Percentiles rank a stretch among this genome's conserved stretches.
phyloP scores from a whole-genome alignment of 2,113 vertebrate species.

The Python bivittatus region DNA sequence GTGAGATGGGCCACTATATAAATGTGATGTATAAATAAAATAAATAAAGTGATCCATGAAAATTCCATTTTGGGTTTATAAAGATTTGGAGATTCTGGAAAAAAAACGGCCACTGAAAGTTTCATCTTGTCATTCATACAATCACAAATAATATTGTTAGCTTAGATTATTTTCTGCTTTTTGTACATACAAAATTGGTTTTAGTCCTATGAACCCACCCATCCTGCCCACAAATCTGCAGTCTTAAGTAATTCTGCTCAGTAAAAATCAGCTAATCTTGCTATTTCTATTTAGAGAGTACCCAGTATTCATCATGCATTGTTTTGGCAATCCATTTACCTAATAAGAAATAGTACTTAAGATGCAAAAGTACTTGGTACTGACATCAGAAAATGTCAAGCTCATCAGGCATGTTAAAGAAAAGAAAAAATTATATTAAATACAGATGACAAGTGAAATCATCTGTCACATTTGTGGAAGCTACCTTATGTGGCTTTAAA shows the following conservation, averaged over 20 bases:
- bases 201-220: neutral
- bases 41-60: neutral
- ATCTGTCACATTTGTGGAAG: neutral
- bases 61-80: neutral
- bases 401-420: neutral
- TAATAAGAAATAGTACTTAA: neutral
- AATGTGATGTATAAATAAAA: too few species aligned
- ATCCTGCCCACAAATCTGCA: neutral
- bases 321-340: neutral
- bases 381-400: slow-evolving; percentile 9
- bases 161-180: neutral
- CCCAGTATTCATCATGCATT: neutral
- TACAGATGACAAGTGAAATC: neutral
- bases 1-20: too few species aligned
- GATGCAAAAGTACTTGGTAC: neutral
- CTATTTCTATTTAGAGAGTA: neutral
- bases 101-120: neutral
- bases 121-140: neutral
- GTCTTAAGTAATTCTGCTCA: neutral
- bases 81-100: neutral
- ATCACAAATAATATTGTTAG: neutral
- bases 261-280: neutral
- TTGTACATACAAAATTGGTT: neutral
- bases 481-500: neutral
- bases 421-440: neutral